Evolutionary conservation across 1,140 invertebrate genomes (phyloP).

Genomic region (Trichonephila clavata): DNA sequence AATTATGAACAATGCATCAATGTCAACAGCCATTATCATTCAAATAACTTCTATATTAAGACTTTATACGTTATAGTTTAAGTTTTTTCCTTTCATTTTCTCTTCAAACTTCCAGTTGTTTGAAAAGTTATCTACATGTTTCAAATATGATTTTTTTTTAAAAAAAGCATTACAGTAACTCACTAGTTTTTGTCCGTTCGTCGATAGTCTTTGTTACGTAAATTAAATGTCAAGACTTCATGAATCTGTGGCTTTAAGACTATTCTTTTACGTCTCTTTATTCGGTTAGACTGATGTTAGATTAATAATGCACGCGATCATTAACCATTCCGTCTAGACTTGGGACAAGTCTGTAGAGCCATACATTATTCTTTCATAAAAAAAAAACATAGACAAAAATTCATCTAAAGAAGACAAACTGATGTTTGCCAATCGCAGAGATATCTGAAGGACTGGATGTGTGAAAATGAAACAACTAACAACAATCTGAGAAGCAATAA

Average conservation of each 20-base stretch:
- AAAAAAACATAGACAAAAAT: neutral
- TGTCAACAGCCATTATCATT: too few relatives aligned
- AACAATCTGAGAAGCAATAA: neutral
- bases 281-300: neutral
- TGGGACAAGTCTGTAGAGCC: neutral
- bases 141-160: too few relatives aligned
- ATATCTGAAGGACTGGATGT: neutral
- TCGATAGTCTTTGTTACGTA: neutral
- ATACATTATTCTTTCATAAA: neutral
- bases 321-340: neutral
- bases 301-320: neutral
- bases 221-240: neutral
- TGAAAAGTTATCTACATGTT: too few relatives aligned
- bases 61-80: too few relatives aligned
- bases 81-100: too few relatives aligned
- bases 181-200: too few relatives aligned
- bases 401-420: neutral
- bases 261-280: neutral
- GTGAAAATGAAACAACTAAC: conserved; percentile 1
- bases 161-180: too few relatives aligned
- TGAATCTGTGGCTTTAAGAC: neutral
- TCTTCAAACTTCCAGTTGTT: too few relatives aligned
- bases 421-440: neutral
- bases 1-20: too few relatives aligned
- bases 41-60: too few relatives aligned